Percentiles rank a stretch among this genome's conserved stretches.
Evolutionary conservation across 2,888 invertebrate species (phyloP).

Genomic region (Augiades crinisus): DNA sequence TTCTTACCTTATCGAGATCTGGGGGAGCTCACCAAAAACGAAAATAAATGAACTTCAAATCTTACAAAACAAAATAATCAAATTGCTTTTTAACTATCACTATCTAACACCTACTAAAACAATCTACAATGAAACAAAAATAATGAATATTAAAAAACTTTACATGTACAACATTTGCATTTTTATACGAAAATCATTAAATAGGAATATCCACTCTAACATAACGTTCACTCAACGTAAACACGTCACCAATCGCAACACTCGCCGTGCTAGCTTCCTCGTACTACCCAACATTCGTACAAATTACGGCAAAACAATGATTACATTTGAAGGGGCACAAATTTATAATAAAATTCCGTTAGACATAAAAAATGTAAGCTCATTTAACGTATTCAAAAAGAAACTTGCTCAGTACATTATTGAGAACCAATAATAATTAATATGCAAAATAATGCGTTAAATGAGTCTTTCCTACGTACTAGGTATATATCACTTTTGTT

Average conservation of each 20-base stretch:
- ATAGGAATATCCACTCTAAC: not conserved
- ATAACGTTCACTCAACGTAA: not conserved
- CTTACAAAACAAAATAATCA: constrained; percentile 5
- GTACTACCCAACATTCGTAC: constrained; percentile 4
- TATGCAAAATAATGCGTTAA: too few relatives aligned
- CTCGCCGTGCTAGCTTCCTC: constrained; percentile 8
- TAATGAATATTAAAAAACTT: not conserved
- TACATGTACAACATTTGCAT: constrained; percentile 5
- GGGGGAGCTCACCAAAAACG: not conserved
- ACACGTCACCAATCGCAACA: not conserved
- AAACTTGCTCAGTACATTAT: not conserved
- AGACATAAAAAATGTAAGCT: not conserved
- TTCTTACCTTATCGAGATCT: constrained; percentile 2
- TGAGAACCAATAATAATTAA: too few relatives aligned
- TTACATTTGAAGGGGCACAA: not conserved
- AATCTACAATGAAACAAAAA: not conserved
- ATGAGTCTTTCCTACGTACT: too few relatives aligned
- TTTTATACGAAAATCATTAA: not conserved
- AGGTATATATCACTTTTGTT: too few relatives aligned
- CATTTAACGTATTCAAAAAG: not conserved
- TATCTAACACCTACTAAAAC: not conserved
- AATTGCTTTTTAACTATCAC: constrained; percentile 30
- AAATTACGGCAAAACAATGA: constrained; percentile 10
- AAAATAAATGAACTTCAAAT: not conserved
- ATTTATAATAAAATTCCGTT: not conserved